Evolutionary conservation across 2,888 invertebrate species (phyloP), one percentile per base, ranked within the genome.

Genomic region (Suillia variegata): DNA sequence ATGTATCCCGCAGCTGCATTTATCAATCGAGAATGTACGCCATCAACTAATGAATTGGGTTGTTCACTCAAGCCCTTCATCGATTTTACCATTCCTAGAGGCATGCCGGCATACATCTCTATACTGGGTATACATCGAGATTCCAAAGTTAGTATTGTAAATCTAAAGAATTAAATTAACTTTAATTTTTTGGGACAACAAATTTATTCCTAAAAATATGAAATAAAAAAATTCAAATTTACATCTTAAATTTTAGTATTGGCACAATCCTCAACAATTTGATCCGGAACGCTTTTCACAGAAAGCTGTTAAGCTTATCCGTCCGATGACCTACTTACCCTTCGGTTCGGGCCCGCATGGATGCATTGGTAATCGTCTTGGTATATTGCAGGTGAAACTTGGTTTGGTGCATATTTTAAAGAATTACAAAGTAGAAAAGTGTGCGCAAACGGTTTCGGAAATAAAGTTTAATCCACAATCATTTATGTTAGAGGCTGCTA

Each of bases 341-440:
- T 81, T 81, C 56, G 81, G 81, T 2, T 68, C 65, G 5, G 81
- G 82, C 3, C 79, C 79, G 2, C 78, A 76, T 59, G 73, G 74
- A 22, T 82, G 81, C 26, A 76, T 82, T 57, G 81, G 81, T 13
- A 79, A 78, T 63, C 77, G 81, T 2, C 64, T 81, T 21, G 81
- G 79, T 0, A 4, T 77, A 1, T 61, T 81, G 5, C 79, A 80
- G 61, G 63, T 77, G 0, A 79, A 77, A 62, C 57, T 80, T 31
- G 82, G 78, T 0, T 58, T 81, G 10, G 70, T 78, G 0, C 72
- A 78, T 18, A 71, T 78, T 21, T 53, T 81, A 3, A 70, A 64
- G 38, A 61, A 62, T 12, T 68, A 62, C 49, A 59, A 63, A 1
- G 76, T 82, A 1, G 67, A 72, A 51, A 34, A 63, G 0, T 75